Base-by-base conservation (phyloP, 2,888 invertebrate species). In the Xanthorhoe designata region DNA sequence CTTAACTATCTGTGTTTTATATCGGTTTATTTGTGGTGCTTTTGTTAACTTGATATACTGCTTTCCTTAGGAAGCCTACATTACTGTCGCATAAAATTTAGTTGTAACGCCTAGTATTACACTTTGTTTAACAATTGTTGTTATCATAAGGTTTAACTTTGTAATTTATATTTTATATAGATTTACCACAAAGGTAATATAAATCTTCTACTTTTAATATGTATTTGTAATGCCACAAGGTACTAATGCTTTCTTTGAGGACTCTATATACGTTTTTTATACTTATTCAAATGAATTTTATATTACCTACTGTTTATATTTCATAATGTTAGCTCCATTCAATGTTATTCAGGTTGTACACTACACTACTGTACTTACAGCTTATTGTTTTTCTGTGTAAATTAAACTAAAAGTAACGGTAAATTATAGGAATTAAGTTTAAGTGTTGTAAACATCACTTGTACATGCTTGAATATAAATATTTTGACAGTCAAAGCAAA, bases 401-500 rank as follows among this genome's bases (percentile, higher is more conserved):
- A 72, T 73, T 50, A 42, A 68, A 63, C n/a, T 47, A 3, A 66
- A 62, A n/a, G n/a, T n/a, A n/a, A 70, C 60, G 51, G 64, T 71
- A 75, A 68, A 72, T 29, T 56, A 19, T 75, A 76, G 67, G 72
- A 82, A 81, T 84, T 87, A 87, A 78, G 83, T 86, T 85, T 91
- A 88, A 88, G 86, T 90, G 90, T 92, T 87, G 84, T 90, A 85
- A 87, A 87, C 89, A 91, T 92, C 89, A 92, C 90, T 89, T 89
- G 92, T 93, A 92, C 92, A 92, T 93, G 92, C 92, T 92, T 87
- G 84, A 85, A 82, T 85, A 90, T 87, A 83, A 87, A 91, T 92
- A 91, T 90, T 90, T 90, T 89, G 87, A 87, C 89, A 89, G 86
- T 90, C 93, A 92, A 93, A 93, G 93, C 93, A 93, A 92, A 93